Base-by-base conservation (phyloP, 2,113 vertebrate species). In the Oncorhynchus tshawytscha region DNA sequence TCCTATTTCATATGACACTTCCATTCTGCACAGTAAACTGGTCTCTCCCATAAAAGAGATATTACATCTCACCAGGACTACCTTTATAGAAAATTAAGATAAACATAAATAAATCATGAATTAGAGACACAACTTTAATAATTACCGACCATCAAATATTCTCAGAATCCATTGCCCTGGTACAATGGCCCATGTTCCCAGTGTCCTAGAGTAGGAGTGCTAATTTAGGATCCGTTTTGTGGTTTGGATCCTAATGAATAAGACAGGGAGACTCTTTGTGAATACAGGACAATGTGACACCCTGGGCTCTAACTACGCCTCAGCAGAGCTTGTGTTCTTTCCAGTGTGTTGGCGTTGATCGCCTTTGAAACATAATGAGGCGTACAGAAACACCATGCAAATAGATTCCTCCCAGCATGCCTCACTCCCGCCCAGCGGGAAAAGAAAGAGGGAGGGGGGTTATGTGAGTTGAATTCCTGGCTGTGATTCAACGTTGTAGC, bases 361-460 rank as follows among this genome's bases (percentile, higher is more conserved):
- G 12, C 34, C 3, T 64, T 34, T 25, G 18, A n/a, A 62, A 54
- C 57, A 66, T 74, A 49, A 74, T 74, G 62, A 74, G 22, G 8
- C 72, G 29, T 73, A 65, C 45, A 65, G 4, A 65, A 74, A 74
- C 12, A 48, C 68, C 16, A 57, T 16, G 27, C 29, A 29, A 72
- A 71, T 16, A 27, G 39, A 0, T 18, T 27, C 48, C n/a, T 54
- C 59, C 71, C 68, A 75, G 68, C 64, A 62, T 25, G 71, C 65
- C 69, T 70, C 25, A 13, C 12, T 70, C 16, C 12, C 70, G 9
- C 69, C 72, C 62, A 66, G 64, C 75, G 74, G 71, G 66, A 72
- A 31, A 20, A 76, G 39, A 71, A 57, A 62, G 27, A 3, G 25
- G 25, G 25, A 2, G 27, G 31, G 31, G 31, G 31, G 5, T 45